A percentile compares a stretch with the other conserved stretches of the same genome.
Conservation (phyloP, 1,140 invertebrate species). For the Trichogramma pretiosum region DNA sequence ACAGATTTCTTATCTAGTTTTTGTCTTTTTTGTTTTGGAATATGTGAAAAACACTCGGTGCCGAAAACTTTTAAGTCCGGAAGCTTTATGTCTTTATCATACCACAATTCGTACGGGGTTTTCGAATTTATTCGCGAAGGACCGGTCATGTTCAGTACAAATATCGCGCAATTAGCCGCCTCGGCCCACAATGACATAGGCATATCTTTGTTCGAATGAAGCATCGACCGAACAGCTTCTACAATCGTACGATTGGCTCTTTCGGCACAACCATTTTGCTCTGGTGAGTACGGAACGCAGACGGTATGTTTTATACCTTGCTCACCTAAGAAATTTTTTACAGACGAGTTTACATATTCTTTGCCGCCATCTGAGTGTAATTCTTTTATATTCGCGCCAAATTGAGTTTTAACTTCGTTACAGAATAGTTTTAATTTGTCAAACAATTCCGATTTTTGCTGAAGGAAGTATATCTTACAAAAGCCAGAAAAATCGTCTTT, state of each 20-base stretch:
- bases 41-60: no score
- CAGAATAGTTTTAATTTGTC: not conserved
- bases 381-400: not conserved
- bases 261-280: not conserved
- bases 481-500: constrained; percentile 1
- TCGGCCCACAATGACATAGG: not conserved
- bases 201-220: not conserved
- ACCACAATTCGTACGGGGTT: not conserved
- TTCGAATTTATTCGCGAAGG: not conserved
- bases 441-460: not conserved
- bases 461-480: not conserved
- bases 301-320: not conserved
- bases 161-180: not conserved
- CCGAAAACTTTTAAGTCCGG: no score
- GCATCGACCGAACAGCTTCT: not conserved
- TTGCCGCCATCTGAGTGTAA: not conserved
- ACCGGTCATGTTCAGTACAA: not conserved
- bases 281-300: not conserved
- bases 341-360: not conserved
- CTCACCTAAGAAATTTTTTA: not conserved
- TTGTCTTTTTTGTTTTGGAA: no score
- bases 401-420: not conserved
- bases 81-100: no score
- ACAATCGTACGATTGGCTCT: not conserved
- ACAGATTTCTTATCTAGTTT: no score